phyloP scores from a whole-genome alignment of 2,113 vertebrate genomes.

The Coptodon rendalli region DNA sequence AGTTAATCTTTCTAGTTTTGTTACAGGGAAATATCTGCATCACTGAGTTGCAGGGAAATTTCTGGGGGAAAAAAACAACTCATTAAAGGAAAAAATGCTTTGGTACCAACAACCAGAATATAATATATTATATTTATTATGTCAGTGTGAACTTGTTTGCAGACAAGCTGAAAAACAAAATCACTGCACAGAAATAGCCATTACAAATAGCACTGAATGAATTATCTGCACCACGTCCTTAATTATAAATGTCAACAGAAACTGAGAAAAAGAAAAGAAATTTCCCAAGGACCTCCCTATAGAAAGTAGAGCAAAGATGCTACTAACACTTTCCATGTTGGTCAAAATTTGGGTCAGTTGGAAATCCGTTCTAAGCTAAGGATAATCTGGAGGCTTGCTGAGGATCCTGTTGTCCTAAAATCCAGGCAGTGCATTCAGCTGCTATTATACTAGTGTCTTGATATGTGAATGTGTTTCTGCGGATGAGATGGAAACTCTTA shows the following conservation, averaged over 20 bases:
- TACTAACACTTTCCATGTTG: background rate
- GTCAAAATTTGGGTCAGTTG: conserved; percentile 35
- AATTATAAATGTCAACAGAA: background rate
- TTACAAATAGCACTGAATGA: background rate
- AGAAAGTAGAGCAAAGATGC: background rate
- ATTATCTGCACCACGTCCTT: background rate
- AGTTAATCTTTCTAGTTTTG: background rate
- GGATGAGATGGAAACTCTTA: background rate
- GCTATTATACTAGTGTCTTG: background rate
- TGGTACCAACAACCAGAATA: background rate
- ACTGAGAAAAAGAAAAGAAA: background rate
- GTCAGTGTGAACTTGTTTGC: background rate
- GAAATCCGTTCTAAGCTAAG: conserved; percentile 16
- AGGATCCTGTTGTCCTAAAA: background rate
- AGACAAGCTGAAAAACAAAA: background rate
- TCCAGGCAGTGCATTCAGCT: background rate
- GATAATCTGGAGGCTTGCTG: conserved; percentile 9
- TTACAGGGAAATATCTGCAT: background rate
- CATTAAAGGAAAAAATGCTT: background rate
- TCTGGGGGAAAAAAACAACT: background rate
- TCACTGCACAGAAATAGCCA: background rate
- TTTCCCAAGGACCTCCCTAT: background rate
- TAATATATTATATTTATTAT: background rate
- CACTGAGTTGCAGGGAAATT: background rate
- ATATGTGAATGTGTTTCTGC: background rate